Percentiles rank a stretch among this genome's conserved stretches.
phyloP scores from a whole-genome alignment of 1,140 invertebrate species.

The Venustaconcha ellipsiformis region DNA sequence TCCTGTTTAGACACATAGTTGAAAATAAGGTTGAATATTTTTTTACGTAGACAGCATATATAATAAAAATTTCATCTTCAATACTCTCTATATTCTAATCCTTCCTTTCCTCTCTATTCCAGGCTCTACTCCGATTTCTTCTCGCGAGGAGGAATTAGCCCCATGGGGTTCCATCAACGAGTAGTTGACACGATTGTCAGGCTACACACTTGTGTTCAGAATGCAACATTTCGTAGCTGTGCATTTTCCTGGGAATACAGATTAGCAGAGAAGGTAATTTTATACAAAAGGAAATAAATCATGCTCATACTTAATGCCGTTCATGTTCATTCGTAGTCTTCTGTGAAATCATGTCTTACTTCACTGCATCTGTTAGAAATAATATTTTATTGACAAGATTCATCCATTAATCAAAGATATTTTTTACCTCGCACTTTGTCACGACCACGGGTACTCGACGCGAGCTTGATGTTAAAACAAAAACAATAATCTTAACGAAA shows the following conservation, averaged over 20 bases:
- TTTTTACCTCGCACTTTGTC: background rate
- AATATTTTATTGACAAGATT: background rate
- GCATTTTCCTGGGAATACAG: conserved; percentile 27
- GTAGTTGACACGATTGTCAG: conserved; percentile 34
- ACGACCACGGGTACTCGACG: no score
- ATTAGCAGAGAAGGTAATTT: conserved; percentile 34
- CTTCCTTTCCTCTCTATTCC: conserved; percentile 8
- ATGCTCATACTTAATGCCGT: background rate
- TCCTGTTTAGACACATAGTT: no score
- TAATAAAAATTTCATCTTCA: no score
- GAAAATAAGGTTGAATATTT: no score
- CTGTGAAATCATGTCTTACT: background rate
- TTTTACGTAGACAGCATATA: no score
- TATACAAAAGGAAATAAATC: conserved; percentile 2
- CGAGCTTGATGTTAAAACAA: no score
- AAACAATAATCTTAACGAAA: no score
- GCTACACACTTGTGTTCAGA: conserved; percentile 19
- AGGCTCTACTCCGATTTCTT: conserved; percentile 52
- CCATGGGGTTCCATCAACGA: conserved; percentile 32
- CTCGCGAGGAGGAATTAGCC: conserved; percentile 26
- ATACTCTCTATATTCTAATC: no score
- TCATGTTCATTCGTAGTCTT: background rate
- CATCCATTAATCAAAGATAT: background rate
- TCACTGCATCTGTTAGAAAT: background rate
- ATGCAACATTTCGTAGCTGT: conserved; percentile 20